Evolutionary conservation across 53 echinoderm and acorn worm genomes (phyloP).

Genomic region (Antedon mediterranea): DNA sequence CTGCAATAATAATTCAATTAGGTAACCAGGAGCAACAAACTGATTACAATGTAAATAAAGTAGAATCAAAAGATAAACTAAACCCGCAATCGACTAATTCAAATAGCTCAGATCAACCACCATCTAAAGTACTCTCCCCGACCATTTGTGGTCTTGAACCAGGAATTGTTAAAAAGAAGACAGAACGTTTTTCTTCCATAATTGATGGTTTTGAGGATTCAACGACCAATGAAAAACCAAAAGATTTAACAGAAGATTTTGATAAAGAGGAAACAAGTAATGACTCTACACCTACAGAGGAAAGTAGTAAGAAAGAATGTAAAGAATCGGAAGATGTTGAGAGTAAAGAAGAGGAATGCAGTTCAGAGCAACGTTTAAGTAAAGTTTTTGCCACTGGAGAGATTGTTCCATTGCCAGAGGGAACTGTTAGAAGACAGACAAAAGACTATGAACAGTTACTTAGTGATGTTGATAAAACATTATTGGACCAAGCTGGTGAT

Average conservation of each 20-base stretch:
- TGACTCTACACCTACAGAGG: no score
- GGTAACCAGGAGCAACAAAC: conserved; percentile 8
- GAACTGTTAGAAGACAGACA: conserved; percentile 65
- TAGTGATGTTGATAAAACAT: neutral
- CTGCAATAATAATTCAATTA: neutral
- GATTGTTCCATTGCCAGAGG: conserved; percentile 56
- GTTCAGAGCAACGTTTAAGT: neutral
- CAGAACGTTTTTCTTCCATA: conserved; percentile 35
- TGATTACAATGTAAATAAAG: conserved; percentile 7
- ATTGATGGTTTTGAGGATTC: conserved; percentile 1
- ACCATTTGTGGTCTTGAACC: conserved; percentile 33
- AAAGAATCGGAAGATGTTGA: neutral
- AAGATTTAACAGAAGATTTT: neutral
- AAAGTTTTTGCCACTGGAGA: conserved; percentile 28
- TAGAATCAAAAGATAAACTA: conserved; percentile 3
- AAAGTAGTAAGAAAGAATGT: neutral
- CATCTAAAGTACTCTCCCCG: conserved; percentile 5
- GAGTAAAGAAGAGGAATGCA: neutral
- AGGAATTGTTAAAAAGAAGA: conserved; percentile 41
- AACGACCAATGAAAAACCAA: neutral
- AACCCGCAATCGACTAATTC: neutral
- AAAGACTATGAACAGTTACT: conserved; percentile 64
- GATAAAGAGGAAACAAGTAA: conserved; percentile 1
- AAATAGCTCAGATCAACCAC: conserved; percentile 2
- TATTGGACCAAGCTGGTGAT: neutral